Evolutionary conservation across 2,888 invertebrate species (phyloP).

Genomic region (Eugnorisma glareosa): DNA sequence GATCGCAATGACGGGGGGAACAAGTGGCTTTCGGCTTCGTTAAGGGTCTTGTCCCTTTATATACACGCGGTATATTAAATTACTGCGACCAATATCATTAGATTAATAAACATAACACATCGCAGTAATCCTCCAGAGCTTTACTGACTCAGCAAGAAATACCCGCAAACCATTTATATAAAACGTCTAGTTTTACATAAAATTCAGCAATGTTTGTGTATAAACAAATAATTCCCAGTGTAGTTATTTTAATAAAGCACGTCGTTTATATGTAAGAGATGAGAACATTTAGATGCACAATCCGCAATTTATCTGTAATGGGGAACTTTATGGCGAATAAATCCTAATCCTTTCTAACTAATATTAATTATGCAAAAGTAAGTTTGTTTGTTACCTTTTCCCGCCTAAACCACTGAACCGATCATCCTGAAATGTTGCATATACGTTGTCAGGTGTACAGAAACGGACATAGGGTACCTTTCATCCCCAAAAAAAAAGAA

Average conservation of each 20-base stretch:
- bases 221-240: background rate
- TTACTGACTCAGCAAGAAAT: background rate
- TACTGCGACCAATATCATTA: background rate
- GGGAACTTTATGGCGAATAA: conserved; percentile 32
- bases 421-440: no score
- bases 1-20: no score
- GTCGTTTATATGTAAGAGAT: conserved; percentile 29
- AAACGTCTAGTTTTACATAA: background rate
- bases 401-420: no score
- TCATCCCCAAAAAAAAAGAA: no score
- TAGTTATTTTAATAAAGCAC: conserved; percentile 21
- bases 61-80: background rate
- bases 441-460: no score
- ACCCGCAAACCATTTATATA: background rate
- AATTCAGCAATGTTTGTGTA: background rate
- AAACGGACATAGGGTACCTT: no score
- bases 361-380: no score
- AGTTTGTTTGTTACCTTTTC: no score
- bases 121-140: background rate
- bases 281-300: conserved; percentile 33
- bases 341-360: no score
- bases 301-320: conserved; percentile 27
- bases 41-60: no score
- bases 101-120: background rate
- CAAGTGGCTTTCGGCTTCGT: no score